Percentiles rank a stretch among this genome's conserved stretches.
Evolutionary conservation across 1,140 invertebrate species (phyloP).

Genomic region (Camponotus floridanus): DNA sequence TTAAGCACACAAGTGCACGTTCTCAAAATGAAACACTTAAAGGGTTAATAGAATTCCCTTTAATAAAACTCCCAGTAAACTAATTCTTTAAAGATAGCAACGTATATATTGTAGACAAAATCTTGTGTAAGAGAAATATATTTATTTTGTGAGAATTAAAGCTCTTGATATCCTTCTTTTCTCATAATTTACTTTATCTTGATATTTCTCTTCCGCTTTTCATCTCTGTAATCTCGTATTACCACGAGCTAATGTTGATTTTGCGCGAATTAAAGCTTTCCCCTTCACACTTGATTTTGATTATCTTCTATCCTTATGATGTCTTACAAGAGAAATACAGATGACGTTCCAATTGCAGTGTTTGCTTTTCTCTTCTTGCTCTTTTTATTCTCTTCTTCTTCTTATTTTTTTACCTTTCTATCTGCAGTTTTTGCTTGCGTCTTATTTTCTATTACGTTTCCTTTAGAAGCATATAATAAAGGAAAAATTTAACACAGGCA

Average conservation of each 20-base stretch:
- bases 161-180: slow-evolving; percentile 5
- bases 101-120: background rate
- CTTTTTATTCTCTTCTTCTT: background rate
- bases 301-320: slow-evolving; percentile 29
- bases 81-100: background rate
- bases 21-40: too few relatives aligned
- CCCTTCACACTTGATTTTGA: slow-evolving; percentile 33
- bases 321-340: slow-evolving; percentile 10
- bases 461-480: background rate
- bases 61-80: too few relatives aligned
- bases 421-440: background rate
- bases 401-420: background rate
- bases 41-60: too few relatives aligned
- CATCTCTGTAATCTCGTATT: slow-evolving; percentile 46
- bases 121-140: slow-evolving; percentile 25
- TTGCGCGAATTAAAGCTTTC: slow-evolving; percentile 38
- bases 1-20: too few relatives aligned
- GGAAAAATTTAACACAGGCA: background rate
- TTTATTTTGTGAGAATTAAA: slow-evolving; percentile 38
- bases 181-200: slow-evolving; percentile 30
- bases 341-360: background rate
- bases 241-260: slow-evolving; percentile 47
- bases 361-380: background rate
- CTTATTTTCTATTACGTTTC: background rate
- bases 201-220: slow-evolving; percentile 21